Percentiles rank a stretch among this genome's conserved stretches.
Conservation (phyloP, 1,140 invertebrate species). For the Drosophila kurseongensis region DNA sequence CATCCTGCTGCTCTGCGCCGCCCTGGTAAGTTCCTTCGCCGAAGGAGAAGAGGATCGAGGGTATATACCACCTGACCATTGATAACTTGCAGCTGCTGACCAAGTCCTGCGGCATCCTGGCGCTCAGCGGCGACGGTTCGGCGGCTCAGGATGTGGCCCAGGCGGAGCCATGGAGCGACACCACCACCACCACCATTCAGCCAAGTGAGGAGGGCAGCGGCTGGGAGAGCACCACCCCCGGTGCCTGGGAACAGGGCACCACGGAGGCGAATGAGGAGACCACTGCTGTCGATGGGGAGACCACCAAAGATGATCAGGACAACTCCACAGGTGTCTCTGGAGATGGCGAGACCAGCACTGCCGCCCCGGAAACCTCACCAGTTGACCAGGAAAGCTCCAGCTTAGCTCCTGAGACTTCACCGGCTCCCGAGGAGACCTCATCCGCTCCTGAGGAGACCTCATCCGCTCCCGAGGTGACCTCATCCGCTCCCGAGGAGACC, state of each 20-base stretch:
- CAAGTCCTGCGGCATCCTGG: constrained; percentile 63
- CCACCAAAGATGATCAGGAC: constrained; percentile 10
- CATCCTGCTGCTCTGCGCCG: constrained; percentile 56
- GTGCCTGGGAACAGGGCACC: constrained; percentile 5
- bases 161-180: constrained; percentile 45
- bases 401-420: background rate
- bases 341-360: constrained; percentile 2
- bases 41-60: background rate
- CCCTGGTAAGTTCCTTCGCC: constrained; percentile 50
- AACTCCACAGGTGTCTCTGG: background rate
- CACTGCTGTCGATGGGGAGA: constrained; percentile 13
- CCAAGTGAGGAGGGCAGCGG: constrained; percentile 54
- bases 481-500: background rate
- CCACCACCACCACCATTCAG: constrained; percentile 43
- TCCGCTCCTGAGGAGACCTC: background rate
- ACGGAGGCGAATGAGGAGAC: constrained; percentile 1
- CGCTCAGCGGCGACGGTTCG: constrained; percentile 49
- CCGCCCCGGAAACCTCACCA: background rate
- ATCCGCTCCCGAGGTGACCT: background rate
- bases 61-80: constrained; percentile 33
- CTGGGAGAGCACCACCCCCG: constrained; percentile 29
- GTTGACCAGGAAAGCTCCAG: constrained; percentile 8
- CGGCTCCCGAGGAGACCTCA: constrained; percentile 3
- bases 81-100: constrained; percentile 63
- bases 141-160: constrained; percentile 21